Conservation (phyloP, 2,113 vertebrate genomes). For the Bombycilla garrulus region DNA sequence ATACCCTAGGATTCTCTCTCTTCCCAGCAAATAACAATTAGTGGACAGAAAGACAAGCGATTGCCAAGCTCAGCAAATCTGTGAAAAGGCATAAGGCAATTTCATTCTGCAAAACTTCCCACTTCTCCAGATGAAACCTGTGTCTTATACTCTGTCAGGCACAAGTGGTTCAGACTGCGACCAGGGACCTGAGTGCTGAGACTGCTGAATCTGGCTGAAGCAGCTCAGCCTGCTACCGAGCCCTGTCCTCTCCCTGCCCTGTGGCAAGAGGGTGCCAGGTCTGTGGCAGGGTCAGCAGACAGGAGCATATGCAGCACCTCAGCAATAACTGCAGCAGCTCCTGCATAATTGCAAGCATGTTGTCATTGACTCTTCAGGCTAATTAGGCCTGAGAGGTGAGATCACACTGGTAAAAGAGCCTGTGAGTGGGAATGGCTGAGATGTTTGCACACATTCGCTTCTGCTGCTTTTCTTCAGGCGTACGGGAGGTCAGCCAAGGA, state of each 20-base stretch:
- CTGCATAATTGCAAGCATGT: not conserved
- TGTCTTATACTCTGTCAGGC: not conserved
- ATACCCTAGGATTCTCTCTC: not conserved
- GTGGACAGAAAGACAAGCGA: not conserved
- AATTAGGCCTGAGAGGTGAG: not conserved
- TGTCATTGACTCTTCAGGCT: not conserved
- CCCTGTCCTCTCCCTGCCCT: not conserved
- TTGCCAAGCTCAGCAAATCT: not conserved
- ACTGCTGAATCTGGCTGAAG: not conserved
- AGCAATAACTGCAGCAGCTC: not conserved
- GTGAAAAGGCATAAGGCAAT: not conserved
- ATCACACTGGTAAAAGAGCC: not conserved
- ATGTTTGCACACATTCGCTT: not conserved
- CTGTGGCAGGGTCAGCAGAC: not conserved
- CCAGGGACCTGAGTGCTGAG: not conserved
- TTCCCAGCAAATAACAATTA: not conserved
- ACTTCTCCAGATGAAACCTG: accelerated
- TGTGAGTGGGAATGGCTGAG: not conserved
- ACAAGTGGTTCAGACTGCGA: accelerated
- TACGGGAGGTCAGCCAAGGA: not conserved
- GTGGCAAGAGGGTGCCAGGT: not conserved
- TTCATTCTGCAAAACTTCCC: accelerated
- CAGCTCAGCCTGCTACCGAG: not conserved
- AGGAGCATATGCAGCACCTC: not conserved
- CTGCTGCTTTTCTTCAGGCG: not conserved